Base-by-base conservation (phyloP, 1,140 invertebrate genomes). In the Drosophila littoralis region DNA sequence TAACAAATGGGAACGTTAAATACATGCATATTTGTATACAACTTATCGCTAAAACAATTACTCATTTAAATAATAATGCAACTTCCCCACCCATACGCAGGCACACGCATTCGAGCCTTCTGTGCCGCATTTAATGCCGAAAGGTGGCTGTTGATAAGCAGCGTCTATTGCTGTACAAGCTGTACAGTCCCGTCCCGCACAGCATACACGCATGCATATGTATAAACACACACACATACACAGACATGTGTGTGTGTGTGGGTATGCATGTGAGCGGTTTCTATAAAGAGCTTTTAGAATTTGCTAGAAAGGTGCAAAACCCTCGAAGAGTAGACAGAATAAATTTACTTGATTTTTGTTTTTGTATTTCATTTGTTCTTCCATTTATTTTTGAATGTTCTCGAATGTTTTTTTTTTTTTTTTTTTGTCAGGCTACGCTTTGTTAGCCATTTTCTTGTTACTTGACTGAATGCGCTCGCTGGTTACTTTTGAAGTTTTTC, bases 351-450 rank as follows among this genome's bases (percentile, higher is more conserved):
- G 66, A 32, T 61, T 70, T 65, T 75, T 73, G 69, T 73, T 50
- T 76, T 79, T 64, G 45, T 52, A 32, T 59, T 59, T 64, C 33
- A 40, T 36, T 48, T 67, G 58, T 67, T 73, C 63, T 73, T 73
- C 13, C 70, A 73, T 75, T 86, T 79, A 77, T 82, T 86, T 88
- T 86, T 86, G 66, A 79, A 82, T 86, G 82, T 82, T 86, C 57
- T 84, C 61, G 81, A 81, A 84, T 85, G 63, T 60, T 63, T 65
- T 65, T 78, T 64, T 63, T 84, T 45, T 40, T 45, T 67, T 50
- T 65, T 42, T 38, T 42, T 43, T 22, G 45, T 42, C 28, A 51
- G 54, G 68, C 48, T 60, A 54, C 28, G 32, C 32, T 42, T 65
- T 50, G 48, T 55, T 66, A 50, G 55, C 46, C 64, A 42, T 58